Evolutionary conservation across 1,140 invertebrate species (phyloP), one percentile per base, ranked within the genome.

Genomic region (Latrodectus geometricus): DNA sequence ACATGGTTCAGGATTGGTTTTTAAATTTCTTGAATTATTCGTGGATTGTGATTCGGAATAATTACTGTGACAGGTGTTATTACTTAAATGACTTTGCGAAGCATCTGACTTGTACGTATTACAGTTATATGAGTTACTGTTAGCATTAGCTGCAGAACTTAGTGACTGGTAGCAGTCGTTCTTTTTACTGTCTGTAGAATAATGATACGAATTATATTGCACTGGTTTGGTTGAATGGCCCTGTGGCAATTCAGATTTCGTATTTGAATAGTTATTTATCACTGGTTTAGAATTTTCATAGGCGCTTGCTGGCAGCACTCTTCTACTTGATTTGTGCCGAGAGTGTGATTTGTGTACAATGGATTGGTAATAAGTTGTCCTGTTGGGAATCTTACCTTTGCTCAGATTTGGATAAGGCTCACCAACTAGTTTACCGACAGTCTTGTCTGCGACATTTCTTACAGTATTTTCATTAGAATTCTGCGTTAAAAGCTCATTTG

Each of bases 341-440:
- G 83, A 85, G n/a, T 85, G 83, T 9, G 74, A 76, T n/a, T 85
- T 85, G 49, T 77, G 76, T n/a, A 85, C 83, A 8, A 85, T 85
- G 4, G 83, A 77, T n/a, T 85, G 83, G 61, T 85, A 85, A 49
- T 85, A 85, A n/a, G 83, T 77, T 70, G 83, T 85, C 48, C 83
- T 23, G 49, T 85, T 85, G 17, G 83, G 83, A 70, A 85, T 23
- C 17, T 85, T 85, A 56, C 49, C 21, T 15, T 85, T 85, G 21
- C 12, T 54, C 52, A 75, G 17, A 56, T 56, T 75, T 14, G 68
- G 49, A 76, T 84, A 84, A 21, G 50, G 48, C 17, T 84, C 81
- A 11, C 21, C 61, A 9, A 56, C 48, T 9, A 84, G 0, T 52
- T 84, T 84, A 49, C 23, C 66, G 48, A n/a, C 23, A n/a, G 35